Evolutionary conservation across 2,113 vertebrate genomes (phyloP), one percentile per base, ranked within the genome.

Genomic region (Triplophysa tibetana): DNA sequence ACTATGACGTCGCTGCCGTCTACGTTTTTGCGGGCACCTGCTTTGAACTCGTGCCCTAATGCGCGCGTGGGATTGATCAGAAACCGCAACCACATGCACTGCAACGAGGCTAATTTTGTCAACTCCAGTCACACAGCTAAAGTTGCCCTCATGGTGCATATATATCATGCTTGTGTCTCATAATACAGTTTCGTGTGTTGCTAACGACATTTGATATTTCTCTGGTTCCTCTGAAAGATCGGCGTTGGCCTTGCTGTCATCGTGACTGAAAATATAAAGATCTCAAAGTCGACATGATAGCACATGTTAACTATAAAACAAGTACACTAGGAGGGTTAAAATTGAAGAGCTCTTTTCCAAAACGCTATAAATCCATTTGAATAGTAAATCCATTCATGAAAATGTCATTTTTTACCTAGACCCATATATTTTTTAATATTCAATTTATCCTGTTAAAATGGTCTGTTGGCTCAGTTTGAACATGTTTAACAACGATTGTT

Each of bases 1-100:
- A 9, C 56, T 75, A 41, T 50, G n/a, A 56, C 64, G 62, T 66
- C 43, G 74, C 16, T 21, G 64, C 61, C 48, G 24, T 75, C 63
- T 75, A 61, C 41, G 38, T 54, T 33, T 24, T 67, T 50, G 68
- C 69, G 70, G 83, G 78, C 83, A 84, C 80, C 76, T 84, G 79
- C 70, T 81, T 78, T 81, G 38, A 66, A 81, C 23, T n/a, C 75
- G 24, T 66, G 62, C 65, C 54, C 24, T 64, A 52, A 65, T 50
- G 75, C 23, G 75, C 74, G 70, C 70, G 56, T 19, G 72, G 45
- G 72, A 38, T 62, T 38, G 38, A 63, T 75, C 38, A n/a, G 21
- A 75, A n/a, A 38, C 62, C 61, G 14, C 58, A 61, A 54, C 43
- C 74, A 81, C 79, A 64, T 64, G 78, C 62, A 75, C 69, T 70